These are phyloP conservation scores for Acheta domesticus DNA, from an alignment of 2,888 invertebrate genomes.

Conservation along the genomic window DNA sequence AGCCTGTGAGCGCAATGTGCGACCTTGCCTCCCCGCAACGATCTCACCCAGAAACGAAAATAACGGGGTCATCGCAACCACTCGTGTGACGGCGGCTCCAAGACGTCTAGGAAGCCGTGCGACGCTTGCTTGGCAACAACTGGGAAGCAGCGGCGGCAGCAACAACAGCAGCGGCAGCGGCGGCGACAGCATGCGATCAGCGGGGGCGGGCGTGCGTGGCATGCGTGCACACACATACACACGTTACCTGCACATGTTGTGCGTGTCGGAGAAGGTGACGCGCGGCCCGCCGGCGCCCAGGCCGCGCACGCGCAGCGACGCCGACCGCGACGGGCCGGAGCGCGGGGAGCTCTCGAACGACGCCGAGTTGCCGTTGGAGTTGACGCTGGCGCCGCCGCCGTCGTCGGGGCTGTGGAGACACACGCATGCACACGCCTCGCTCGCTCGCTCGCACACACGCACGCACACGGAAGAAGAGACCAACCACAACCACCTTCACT, in stretches of 20 bases:
- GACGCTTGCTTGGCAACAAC: background rate
- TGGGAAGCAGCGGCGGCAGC: background rate
- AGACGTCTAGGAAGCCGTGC: background rate
- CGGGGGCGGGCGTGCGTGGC: conserved; percentile 18
- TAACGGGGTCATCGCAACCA: too few species aligned
- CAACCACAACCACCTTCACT: background rate
- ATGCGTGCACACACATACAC: conserved; percentile 22
- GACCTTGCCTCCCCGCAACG: too few species aligned
- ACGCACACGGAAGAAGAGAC: too few species aligned
- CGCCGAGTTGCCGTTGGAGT: conserved; percentile 55
- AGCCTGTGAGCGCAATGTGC: too few species aligned
- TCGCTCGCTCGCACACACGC: background rate
- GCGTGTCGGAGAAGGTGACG: conserved; percentile 61
- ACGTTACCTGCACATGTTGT: conserved; percentile 52
- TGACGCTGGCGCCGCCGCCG: conserved; percentile 36
- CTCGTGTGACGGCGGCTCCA: background rate
- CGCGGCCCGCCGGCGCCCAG: conserved; percentile 52
- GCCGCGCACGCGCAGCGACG: conserved; percentile 58
- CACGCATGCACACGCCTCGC: background rate
- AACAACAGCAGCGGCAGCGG: background rate
- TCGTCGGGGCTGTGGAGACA: conserved; percentile 38
- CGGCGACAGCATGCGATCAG: too few species aligned
- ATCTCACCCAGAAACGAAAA: too few species aligned
- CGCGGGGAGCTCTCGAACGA: conserved; percentile 69
- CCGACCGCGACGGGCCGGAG: conserved; percentile 51